Evolutionary conservation across 2,888 invertebrate genomes (phyloP).

Genomic region (Cyaniris semiargus): DNA sequence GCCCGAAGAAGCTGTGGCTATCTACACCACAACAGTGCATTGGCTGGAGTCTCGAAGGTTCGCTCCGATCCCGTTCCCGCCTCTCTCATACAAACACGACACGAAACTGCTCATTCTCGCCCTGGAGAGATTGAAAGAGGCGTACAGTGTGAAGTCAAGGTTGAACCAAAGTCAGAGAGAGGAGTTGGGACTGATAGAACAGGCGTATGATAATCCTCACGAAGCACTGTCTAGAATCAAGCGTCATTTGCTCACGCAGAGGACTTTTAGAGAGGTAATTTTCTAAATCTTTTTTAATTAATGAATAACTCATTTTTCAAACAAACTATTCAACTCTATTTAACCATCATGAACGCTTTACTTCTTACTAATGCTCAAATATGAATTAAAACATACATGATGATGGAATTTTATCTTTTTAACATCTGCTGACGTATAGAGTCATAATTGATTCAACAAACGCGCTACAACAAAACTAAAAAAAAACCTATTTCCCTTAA

Average conservation of each 20-base stretch:
- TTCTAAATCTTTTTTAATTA: neutral
- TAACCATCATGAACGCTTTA: no score
- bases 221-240: slow-evolving; percentile 99
- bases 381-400: no score
- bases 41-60: slow-evolving; percentile 99
- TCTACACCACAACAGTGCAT: slow-evolving; percentile 99
- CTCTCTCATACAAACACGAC: slow-evolving; percentile 99
- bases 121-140: slow-evolving; percentile 97
- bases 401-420: no score
- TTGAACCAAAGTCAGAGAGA: slow-evolving; percentile 99
- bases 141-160: slow-evolving; percentile 97
- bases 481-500: neutral
- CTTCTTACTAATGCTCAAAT: no score
- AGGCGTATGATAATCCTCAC: slow-evolving; percentile 99
- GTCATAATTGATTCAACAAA: no score
- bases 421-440: no score
- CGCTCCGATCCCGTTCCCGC: slow-evolving; percentile 99
- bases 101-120: slow-evolving; percentile 98
- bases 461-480: no score
- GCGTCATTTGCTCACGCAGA: slow-evolving; percentile 98
- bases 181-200: slow-evolving; percentile 98
- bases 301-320: neutral
- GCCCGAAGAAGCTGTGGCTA: slow-evolving; percentile 99
- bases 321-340: neutral
- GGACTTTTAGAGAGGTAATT: slow-evolving; percentile 97